A percentile compares a stretch with the other conserved stretches of the same genome.
phyloP scores from a whole-genome alignment of 1,140 invertebrate genomes.

The Belonocnema kinseyi region DNA sequence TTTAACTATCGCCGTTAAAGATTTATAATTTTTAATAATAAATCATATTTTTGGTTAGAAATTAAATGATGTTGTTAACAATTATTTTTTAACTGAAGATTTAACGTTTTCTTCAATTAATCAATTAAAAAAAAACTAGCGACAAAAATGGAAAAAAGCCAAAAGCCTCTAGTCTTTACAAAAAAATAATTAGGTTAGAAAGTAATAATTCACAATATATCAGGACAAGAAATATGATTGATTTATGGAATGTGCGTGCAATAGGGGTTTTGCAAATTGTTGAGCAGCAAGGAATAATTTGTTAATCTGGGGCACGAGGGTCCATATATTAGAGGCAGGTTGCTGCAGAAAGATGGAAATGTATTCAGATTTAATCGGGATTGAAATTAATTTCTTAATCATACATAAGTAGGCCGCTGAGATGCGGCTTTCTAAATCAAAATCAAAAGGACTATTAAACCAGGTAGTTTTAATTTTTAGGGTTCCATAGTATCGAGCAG shows the following conservation, averaged over 20 bases:
- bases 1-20: no score
- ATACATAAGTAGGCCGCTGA: constrained; percentile 1
- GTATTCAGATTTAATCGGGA: constrained; percentile 29
- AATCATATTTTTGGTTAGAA: no score
- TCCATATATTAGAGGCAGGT: constrained; percentile 29
- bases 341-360: constrained; percentile 18
- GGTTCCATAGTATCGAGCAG: no score
- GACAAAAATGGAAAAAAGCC: no score
- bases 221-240: neutral
- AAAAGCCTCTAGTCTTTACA: no score
- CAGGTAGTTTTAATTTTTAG: no score
- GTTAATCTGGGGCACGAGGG: constrained; percentile 26
- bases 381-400: constrained; percentile 25
- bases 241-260: constrained; percentile 15
- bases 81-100: no score
- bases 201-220: neutral
- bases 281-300: neutral
- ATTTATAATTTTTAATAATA: no score
- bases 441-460: neutral
- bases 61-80: no score
- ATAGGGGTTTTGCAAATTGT: constrained; percentile 23
- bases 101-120: no score
- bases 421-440: constrained; percentile 1
- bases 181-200: neutral
- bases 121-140: no score